Base-by-base conservation (phyloP, 2,888 invertebrate species). In the Megastigmus dorsalis region DNA sequence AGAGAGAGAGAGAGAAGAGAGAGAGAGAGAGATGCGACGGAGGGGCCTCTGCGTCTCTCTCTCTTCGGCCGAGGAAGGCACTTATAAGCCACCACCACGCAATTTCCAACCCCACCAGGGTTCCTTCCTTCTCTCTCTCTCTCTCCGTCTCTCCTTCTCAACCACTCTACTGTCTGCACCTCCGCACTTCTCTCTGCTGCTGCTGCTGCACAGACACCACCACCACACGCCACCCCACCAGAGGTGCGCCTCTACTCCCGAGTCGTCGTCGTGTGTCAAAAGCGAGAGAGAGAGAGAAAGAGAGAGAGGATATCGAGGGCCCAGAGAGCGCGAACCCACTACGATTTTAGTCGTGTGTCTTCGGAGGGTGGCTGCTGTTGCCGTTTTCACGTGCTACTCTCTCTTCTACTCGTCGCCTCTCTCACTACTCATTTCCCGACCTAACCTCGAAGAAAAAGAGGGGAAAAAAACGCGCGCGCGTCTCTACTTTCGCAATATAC, bases 41-140 rank as follows among this genome's bases (percentile, higher is more conserved):
- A 85, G 87, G 86, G 86, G 85, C 84, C 84, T 83, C 82, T 81
- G 83, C n/a, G n/a, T 1, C 45, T 20, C 57, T 43, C 36, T 45
- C 45, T 60, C 45, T 60, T 15, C 48, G 28, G 10, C 28, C 60
- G 60, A 50, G 63, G 52, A 66, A 66, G 54, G 43, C 57, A 38
- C 57, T 38, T 38, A 15, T 15, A 85, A 84, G 84, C 87, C 87
- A 87, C 88, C 87, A 87, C 87, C 86, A 87, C 88, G 86, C 87
- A 86, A 86, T 86, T 88, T 86, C 85, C 88, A 88, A 88, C 88
- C 88, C 88, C 88, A 88, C 88, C 88, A 86, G 85, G 55, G 50
- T 26, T 36, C 18, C 48, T 13, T 20, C 54, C 33, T 18, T 55
- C 50, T 67, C 43, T 60, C 66, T 65, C 70, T 66, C 74, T 52